phyloP scores from a whole-genome alignment of 2,113 vertebrate species.

The Lathamus discolor region DNA sequence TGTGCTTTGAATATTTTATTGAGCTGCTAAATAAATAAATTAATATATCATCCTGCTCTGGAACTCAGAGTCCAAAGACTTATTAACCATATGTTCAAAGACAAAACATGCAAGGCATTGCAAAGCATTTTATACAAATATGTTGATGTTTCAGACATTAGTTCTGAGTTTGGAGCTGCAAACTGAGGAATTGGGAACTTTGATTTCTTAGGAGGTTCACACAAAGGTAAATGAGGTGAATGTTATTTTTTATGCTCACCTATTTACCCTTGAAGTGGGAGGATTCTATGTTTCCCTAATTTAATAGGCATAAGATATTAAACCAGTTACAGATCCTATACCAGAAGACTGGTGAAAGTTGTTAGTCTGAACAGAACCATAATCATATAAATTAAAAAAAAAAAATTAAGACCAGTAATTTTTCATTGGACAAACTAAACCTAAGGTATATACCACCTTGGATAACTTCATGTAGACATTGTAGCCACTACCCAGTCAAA shows the following conservation, averaged over 20 bases:
- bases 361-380: neutral
- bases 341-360: neutral
- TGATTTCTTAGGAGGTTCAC: neutral
- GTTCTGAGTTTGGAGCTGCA: neutral
- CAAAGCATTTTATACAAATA: neutral
- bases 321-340: neutral
- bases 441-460: neutral
- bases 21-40: constrained; percentile 22
- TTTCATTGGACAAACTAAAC: neutral
- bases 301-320: neutral
- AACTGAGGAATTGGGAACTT: neutral
- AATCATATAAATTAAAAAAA: neutral
- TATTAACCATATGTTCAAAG: neutral
- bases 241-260: neutral
- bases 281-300: neutral
- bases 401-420: neutral
- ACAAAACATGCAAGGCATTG: neutral
- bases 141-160: neutral
- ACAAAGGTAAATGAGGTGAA: neutral
- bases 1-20: constrained; percentile 23
- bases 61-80: neutral
- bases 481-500: neutral
- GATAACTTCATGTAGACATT: neutral
- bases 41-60: neutral
- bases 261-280: neutral